A percentile compares a stretch with the other conserved stretches of the same genome.
phyloP scores from a whole-genome alignment of 2,113 vertebrate species.

The Conger conger region DNA sequence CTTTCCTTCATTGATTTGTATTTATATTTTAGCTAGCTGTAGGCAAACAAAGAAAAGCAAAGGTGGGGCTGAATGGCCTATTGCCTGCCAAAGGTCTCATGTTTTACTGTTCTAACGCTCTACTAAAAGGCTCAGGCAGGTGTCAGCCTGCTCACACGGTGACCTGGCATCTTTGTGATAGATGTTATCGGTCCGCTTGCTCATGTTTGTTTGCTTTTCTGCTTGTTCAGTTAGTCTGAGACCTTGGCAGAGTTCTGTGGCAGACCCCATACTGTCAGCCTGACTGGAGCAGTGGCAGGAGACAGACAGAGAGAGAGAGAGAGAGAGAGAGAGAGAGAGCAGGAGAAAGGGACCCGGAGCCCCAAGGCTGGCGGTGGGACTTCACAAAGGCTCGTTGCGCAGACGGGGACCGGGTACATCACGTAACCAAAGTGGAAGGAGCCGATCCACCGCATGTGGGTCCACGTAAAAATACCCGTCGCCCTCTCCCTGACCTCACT shows the following conservation, averaged over 20 bases:
- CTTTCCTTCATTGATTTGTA: too few species aligned
- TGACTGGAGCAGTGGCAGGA: background rate
- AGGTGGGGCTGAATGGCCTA: background rate
- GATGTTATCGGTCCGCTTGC: background rate
- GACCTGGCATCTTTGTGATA: background rate
- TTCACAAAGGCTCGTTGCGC: slow-evolving; percentile 36
- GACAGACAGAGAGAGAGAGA: background rate
- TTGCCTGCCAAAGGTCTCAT: background rate
- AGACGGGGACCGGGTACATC: slow-evolving; percentile 35
- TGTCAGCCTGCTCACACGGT: background rate
- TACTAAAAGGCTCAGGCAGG: background rate
- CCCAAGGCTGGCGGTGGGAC: background rate
- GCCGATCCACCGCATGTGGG: slow-evolving; percentile 1
- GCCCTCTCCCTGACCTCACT: too few species aligned
- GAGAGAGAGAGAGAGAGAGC: too few species aligned
- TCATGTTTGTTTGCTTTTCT: slow-evolving; percentile 4
- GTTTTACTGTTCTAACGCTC: too few species aligned
- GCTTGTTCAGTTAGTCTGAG: slow-evolving; percentile 1
- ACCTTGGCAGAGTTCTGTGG: background rate
- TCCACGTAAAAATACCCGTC: too few species aligned
- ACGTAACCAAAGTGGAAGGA: slow-evolving; percentile 23
- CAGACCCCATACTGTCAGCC: background rate
- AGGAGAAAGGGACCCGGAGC: background rate
- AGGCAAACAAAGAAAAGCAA: background rate
- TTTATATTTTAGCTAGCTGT: too few species aligned